These are phyloP conservation scores for Phalanger gymnotis DNA, from an alignment of 2,797 vertebrate genomes.

Conservation along the genomic window DNA sequence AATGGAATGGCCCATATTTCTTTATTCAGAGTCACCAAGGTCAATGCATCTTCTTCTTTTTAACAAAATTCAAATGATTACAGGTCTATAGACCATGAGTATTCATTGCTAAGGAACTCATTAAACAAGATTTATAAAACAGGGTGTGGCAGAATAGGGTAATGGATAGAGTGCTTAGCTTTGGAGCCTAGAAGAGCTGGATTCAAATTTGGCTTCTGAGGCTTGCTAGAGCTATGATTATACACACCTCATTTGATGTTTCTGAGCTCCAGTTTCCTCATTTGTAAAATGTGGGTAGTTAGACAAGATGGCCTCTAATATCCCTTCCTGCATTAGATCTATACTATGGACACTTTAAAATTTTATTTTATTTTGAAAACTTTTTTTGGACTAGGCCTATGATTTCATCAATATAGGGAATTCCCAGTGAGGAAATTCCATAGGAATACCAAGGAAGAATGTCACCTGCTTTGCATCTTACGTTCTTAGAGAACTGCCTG, in stretches of 20 bases:
- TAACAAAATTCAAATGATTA: not conserved
- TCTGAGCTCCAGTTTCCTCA: not conserved
- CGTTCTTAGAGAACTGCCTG: not conserved
- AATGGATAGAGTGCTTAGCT: not conserved
- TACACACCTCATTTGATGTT: not conserved
- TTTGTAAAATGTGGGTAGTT: not conserved
- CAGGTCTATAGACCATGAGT: not conserved
- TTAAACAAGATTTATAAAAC: not conserved
- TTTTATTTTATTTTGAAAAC: not conserved
- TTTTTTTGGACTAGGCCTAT: not conserved
- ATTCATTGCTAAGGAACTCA: not conserved
- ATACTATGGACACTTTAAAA: not conserved
- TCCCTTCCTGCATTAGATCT: not conserved
- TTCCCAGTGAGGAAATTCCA: not conserved
- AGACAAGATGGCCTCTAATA: not conserved
- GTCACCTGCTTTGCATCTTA: not conserved
- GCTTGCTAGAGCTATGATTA: not conserved
- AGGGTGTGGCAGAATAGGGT: not conserved
- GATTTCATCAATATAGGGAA: not conserved
- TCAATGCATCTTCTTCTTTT: not conserved
- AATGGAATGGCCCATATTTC: not conserved
- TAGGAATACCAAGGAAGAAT: not conserved
- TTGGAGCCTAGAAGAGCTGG: not conserved
- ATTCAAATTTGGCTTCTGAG: not conserved
- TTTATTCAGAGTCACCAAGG: not conserved